These are phyloP conservation scores for Sycophila texana DNA, from an alignment of 2,888 invertebrate species.

Conservation along the genomic window DNA sequence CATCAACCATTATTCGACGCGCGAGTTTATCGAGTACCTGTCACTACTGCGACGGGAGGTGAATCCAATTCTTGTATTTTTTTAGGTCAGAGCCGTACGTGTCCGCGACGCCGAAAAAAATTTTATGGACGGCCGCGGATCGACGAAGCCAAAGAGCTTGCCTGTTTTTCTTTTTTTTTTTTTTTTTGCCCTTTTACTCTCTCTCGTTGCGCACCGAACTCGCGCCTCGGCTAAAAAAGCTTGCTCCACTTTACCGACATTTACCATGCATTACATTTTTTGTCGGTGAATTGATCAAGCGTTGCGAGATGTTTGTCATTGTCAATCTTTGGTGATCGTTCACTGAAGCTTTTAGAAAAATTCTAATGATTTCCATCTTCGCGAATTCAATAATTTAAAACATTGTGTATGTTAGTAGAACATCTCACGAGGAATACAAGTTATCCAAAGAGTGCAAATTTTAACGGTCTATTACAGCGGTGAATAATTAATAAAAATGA, in stretches of 20 bases:
- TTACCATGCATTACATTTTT: no score
- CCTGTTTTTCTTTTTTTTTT: neutral
- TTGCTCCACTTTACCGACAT: neutral
- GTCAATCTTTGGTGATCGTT: no score
- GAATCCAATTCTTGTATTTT: slow-evolving; percentile 67
- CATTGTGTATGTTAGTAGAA: no score
- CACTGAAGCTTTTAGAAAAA: no score
- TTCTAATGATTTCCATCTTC: no score
- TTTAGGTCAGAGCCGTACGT: slow-evolving; percentile 59
- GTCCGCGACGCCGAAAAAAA: neutral
- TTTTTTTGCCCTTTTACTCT: neutral
- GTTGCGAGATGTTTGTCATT: neutral
- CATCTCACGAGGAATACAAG: no score
- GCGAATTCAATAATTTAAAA: no score
- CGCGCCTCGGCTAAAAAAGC: neutral
- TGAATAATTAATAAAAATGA: no score
- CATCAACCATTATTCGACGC: slow-evolving; percentile 47
- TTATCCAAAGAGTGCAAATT: no score
- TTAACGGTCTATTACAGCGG: no score
- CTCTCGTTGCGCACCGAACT: neutral
- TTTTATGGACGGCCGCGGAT: slow-evolving; percentile 6
- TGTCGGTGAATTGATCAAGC: no score
- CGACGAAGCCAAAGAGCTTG: neutral
- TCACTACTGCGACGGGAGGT: slow-evolving; percentile 62
- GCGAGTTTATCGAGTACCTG: slow-evolving; percentile 67